Evolutionary conservation across 2,888 invertebrate species (phyloP).

Genomic region (Erebia epiphron): DNA sequence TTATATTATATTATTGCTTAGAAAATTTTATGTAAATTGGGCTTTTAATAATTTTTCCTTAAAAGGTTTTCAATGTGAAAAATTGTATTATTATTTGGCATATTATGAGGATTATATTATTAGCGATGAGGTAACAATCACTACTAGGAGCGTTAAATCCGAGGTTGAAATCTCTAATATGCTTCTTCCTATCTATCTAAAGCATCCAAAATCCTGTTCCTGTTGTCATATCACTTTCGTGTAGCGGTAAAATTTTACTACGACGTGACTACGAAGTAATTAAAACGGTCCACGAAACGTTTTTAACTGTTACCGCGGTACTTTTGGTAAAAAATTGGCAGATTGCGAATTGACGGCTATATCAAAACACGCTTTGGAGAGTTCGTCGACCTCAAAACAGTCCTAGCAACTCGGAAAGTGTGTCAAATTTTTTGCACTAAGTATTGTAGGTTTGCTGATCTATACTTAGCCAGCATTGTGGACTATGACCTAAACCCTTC

Average conservation of each 20-base stretch:
- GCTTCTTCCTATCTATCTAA: slow-evolving; percentile 11
- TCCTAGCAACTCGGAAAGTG: slow-evolving; percentile 36
- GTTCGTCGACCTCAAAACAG: slow-evolving; percentile 54
- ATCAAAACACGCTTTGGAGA: slow-evolving; percentile 62
- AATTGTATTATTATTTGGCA: neutral
- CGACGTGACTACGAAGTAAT: slow-evolving; percentile 76
- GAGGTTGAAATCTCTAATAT: neutral
- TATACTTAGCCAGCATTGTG: too few relatives aligned
- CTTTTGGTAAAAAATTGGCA: slow-evolving; percentile 60
- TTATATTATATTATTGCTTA: too few relatives aligned
- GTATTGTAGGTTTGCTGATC: slow-evolving; percentile 8
- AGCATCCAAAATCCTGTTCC: slow-evolving; percentile 25
- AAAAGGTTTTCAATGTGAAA: too few relatives aligned
- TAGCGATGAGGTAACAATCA: neutral
- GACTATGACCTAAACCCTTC: too few relatives aligned
- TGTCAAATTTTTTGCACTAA: slow-evolving; percentile 35
- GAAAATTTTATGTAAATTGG: too few relatives aligned
- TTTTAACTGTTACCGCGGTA: slow-evolving; percentile 71
- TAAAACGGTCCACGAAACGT: slow-evolving; percentile 74
- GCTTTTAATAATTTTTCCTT: too few relatives aligned
- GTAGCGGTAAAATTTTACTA: slow-evolving; percentile 73
- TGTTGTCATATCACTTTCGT: slow-evolving; percentile 67
- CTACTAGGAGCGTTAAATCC: slow-evolving; percentile 3
- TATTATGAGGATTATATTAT: neutral
- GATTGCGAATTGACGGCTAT: slow-evolving; percentile 71